phyloP scores from a whole-genome alignment of 2,888 invertebrate species.

The Eurytoma adleriae region DNA sequence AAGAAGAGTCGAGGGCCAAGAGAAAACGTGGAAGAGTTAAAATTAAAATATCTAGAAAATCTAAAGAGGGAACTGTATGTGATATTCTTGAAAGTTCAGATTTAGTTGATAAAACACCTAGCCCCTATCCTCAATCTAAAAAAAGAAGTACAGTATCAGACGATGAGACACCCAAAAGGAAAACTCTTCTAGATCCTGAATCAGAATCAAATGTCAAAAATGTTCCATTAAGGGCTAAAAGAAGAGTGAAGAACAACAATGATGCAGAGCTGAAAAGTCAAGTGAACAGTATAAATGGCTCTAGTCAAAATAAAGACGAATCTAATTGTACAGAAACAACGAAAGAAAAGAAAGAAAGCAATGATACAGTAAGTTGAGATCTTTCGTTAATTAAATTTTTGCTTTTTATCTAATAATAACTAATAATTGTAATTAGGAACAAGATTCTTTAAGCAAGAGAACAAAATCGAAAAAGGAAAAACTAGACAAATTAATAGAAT shows the following conservation, averaged over 20 bases:
- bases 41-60: conserved; percentile 64
- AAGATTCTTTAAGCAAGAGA: conserved; percentile 45
- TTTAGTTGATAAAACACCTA: conserved; percentile 65
- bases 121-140: conserved; percentile 57
- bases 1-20: conserved; percentile 3
- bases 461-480: conserved; percentile 60
- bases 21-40: conserved; percentile 65
- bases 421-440: not conserved
- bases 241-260: not conserved
- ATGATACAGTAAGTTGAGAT: not conserved
- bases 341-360: not conserved
- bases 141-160: not conserved
- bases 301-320: not conserved
- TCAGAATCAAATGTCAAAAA: not conserved
- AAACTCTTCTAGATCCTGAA: not conserved
- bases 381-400: not conserved
- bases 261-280: not conserved
- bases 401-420: not conserved
- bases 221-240: not conserved
- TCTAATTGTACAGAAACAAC: not conserved
- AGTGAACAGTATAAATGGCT: not conserved
- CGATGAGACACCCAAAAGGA: conserved; percentile 9
- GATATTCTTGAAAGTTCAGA: conserved; percentile 65
- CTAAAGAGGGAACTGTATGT: conserved; percentile 58
- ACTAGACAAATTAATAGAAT: conserved; percentile 73